Evolutionary conservation across 2,888 invertebrate species (phyloP).

Genomic region (Callosobruchus maculatus): DNA sequence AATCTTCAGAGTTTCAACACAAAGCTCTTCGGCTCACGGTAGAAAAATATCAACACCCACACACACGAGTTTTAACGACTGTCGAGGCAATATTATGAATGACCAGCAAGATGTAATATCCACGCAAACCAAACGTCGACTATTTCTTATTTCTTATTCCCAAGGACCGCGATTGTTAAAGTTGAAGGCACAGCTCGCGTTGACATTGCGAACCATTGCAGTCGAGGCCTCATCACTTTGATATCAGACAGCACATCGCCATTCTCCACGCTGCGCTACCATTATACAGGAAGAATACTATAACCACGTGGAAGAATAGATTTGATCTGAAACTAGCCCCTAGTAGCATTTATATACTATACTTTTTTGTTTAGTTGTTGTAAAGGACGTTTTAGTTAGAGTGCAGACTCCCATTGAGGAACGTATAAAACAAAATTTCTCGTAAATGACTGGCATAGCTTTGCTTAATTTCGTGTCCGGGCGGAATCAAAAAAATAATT

Average conservation of each 20-base stretch:
- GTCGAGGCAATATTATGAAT: neutral
- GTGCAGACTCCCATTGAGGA: no score
- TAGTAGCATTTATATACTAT: no score
- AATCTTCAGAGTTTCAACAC: neutral
- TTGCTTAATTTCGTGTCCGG: no score
- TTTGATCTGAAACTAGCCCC: no score
- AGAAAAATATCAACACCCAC: neutral
- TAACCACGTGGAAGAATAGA: no score
- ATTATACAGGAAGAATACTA: neutral
- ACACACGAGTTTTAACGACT: neutral
- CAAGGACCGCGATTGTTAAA: neutral
- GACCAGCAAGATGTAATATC: neutral
- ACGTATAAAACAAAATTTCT: no score
- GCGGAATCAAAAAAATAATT: no score
- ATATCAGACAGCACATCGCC: neutral
- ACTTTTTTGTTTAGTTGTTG: no score
- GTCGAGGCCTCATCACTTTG: neutral
- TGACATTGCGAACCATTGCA: neutral
- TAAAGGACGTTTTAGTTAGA: no score
- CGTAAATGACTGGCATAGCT: no score
- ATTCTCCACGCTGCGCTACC: neutral
- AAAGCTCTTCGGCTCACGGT: neutral
- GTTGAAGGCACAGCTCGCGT: neutral
- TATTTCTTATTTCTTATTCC: neutral
- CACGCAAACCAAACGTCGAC: neutral